These are phyloP conservation scores for Drosophila peninsularis DNA, from an alignment of 2,888 invertebrate species.

Conservation along the genomic window DNA sequence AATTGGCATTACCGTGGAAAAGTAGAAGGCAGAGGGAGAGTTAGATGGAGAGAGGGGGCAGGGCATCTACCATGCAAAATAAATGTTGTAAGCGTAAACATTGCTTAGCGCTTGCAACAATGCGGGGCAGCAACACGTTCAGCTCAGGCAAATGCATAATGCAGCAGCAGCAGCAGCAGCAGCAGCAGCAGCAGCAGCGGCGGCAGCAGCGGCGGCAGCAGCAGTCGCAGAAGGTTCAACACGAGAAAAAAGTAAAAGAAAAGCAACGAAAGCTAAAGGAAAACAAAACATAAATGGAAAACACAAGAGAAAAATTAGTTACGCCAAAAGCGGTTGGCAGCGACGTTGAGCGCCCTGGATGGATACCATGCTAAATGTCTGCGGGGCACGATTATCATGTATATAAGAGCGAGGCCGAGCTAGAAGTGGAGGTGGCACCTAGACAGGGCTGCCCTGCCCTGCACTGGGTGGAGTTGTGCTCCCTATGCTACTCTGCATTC, in stretches of 20 bases:
- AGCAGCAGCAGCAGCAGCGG: slow-evolving; percentile 21
- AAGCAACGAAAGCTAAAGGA: slow-evolving; percentile 35
- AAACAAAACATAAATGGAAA: slow-evolving; percentile 54
- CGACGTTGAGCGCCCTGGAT: slow-evolving; percentile 48
- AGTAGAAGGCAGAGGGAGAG: slow-evolving; percentile 16
- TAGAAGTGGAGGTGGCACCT: slow-evolving; percentile 24
- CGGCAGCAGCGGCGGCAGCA: slow-evolving; percentile 32
- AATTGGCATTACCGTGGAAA: slow-evolving; percentile 71
- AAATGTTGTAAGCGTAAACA: slow-evolving; percentile 79
- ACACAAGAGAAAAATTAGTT: slow-evolving; percentile 77
- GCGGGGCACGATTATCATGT: slow-evolving; percentile 76
- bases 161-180: slow-evolving; percentile 43
- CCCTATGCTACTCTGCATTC: neutral
- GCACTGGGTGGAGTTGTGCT: slow-evolving; percentile 4
- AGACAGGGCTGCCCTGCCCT: neutral
- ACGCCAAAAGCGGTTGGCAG: slow-evolving; percentile 71
- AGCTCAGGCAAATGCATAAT: slow-evolving; percentile 63
- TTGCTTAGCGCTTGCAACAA: slow-evolving; percentile 66
- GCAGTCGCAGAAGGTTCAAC: slow-evolving; percentile 30
- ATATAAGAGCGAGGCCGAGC: slow-evolving; percentile 33
- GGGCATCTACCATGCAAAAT: slow-evolving; percentile 71
- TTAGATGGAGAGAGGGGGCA: neutral
- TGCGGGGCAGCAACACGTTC: slow-evolving; percentile 48
- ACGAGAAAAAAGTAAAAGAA: slow-evolving; percentile 12
- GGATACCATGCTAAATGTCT: slow-evolving; percentile 74